Conservation (phyloP, 2,888 invertebrate species). For the Rotaria magnacalcarata region DNA sequence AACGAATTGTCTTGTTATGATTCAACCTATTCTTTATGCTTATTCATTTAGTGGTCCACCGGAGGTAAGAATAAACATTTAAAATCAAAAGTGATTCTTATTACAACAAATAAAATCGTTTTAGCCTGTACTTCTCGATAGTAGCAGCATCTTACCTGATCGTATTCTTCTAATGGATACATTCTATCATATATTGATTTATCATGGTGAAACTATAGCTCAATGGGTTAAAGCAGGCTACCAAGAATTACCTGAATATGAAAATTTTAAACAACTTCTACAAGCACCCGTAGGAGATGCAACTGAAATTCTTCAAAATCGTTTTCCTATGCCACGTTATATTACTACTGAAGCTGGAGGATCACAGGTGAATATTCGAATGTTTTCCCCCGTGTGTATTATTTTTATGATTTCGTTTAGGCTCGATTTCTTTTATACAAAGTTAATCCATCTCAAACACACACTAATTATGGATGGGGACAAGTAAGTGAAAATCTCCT, state of each 20-base stretch:
- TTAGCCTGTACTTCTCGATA: conserved; percentile 84
- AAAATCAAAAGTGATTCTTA: no score
- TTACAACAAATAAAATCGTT: no score
- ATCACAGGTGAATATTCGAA: conserved; percentile 68
- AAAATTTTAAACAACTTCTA: conserved; percentile 88
- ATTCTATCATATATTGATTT: conserved; percentile 98
- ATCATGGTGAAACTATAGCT: conserved; percentile 97
- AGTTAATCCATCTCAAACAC: conserved; percentile 99
- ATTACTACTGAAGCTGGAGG: conserved; percentile 99
- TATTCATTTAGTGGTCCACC: conserved; percentile 83
- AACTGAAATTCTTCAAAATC: conserved; percentile 84
- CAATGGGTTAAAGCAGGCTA: conserved; percentile 92
- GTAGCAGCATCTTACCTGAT: conserved; percentile 93
- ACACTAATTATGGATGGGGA: conserved; percentile 75
- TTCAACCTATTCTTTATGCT: conserved; percentile 95
- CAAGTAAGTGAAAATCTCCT: neutral
- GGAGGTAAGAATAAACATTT: conserved; percentile 55
- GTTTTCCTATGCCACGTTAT: conserved; percentile 97
- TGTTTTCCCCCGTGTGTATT: neutral
- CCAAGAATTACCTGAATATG: conserved; percentile 90
- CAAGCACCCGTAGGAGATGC: conserved; percentile 95
- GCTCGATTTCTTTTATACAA: conserved; percentile 96
- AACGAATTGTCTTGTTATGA: conserved; percentile 95
- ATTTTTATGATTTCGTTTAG: conserved; percentile 55
- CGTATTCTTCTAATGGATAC: conserved; percentile 97